Base-by-base conservation (phyloP, 2,888 invertebrate species). In the Drosophila crucigera region DNA sequence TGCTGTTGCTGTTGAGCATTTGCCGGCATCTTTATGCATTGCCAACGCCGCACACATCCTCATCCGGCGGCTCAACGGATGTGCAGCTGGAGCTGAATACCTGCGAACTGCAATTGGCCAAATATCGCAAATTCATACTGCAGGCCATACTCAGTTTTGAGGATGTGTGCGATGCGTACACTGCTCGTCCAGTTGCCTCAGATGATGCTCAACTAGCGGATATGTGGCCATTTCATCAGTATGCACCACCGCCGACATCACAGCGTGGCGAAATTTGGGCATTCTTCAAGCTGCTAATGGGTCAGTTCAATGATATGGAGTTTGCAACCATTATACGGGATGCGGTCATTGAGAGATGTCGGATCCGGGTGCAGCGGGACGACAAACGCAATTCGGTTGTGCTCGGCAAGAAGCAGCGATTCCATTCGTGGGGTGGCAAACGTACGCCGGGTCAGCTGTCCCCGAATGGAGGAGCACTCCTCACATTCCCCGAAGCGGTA, bases 401-500 rank as follows among this genome's bases (percentile, higher is more conserved):
- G 6, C 78, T 93, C 37, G 93, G 93, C 49, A 93, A 93, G 79
- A 93, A 93, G 73, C 93, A 93, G 72, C 87, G 93, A 4, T 93
- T 93, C 78, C 93, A 93, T 76, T 93, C 93, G 1, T 93, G 93
- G 93, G 93, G 93, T 54, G 93, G 93, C 58, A 93, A 93, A 67
- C 87, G 93, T 14, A 82, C 92, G 6, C 66, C 62, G 11, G 72
- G 76, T 30, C 77, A 76, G 22, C 31, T 70, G 4, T 25, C 22
- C 1, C 9, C 52, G 9, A 56, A 14, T n/a, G 67, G 28, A 11
- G 69, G 50, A 10, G 7, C 65, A 4, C 43, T 73, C 52, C 56
- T 73, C 25, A 43, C 76, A 19, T 37, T 77, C 6, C 72, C 73
- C 19, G 77, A 80, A 14, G 35, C 71, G 19, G 65, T 62, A 3